Evolutionary conservation across 2,113 vertebrate genomes (phyloP).

Genomic region (Gadus macrocephalus): DNA sequence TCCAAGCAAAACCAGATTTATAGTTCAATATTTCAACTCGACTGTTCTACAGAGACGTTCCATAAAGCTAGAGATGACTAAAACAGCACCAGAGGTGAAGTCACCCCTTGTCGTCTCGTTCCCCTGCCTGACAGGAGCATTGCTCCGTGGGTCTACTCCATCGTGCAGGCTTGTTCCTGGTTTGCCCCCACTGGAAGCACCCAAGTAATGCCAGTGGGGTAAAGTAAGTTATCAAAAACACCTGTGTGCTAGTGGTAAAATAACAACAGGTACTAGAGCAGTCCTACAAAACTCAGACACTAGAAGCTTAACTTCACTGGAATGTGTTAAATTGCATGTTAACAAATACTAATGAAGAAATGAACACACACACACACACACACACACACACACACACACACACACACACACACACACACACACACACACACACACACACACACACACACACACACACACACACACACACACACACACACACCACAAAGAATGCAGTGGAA

Average conservation of each 20-base stretch:
- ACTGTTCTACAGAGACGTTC: constrained; percentile 7
- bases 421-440: constrained; percentile 1
- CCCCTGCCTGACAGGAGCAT: too few relatives aligned
- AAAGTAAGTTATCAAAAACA: not conserved
- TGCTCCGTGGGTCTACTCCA: not conserved
- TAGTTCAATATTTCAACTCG: not conserved
- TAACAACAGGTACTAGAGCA: too few relatives aligned
- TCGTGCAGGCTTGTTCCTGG: not conserved
- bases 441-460: constrained; percentile 1
- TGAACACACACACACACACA: not conserved
- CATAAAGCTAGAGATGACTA: constrained; percentile 4
- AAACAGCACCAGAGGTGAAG: constrained; percentile 3
- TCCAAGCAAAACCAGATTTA: constrained; percentile 2
- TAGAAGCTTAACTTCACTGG: too few relatives aligned
- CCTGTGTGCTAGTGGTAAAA: too few relatives aligned
- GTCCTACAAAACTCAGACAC: too few relatives aligned
- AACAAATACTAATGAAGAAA: not conserved
- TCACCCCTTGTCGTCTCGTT: not conserved
- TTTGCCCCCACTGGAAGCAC: not conserved
- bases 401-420: not conserved
- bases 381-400: constrained; percentile 4
- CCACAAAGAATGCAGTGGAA: constrained; percentile 8
- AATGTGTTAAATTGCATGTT: not conserved
- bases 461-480: constrained; percentile 1
- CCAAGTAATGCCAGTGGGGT: not conserved